phyloP scores from a whole-genome alignment of 2,888 invertebrate species.

The Nipponacmea schrenckii region DNA sequence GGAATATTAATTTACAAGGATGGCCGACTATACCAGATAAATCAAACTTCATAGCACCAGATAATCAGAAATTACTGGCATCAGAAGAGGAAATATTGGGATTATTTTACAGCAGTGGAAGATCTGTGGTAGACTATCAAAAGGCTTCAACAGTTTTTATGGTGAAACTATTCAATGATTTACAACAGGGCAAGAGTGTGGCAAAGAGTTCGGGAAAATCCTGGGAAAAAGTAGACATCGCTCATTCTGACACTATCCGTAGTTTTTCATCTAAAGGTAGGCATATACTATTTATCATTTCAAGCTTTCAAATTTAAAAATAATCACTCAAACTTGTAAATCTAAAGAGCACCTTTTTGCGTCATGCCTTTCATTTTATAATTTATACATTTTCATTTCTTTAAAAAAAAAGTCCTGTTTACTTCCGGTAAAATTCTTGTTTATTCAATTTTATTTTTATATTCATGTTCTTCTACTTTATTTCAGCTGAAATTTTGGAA shows the following conservation, averaged over 20 bases:
- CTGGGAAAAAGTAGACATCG: conserved; percentile 17
- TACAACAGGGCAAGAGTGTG: conserved; percentile 30
- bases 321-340: background rate
- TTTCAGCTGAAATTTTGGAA: background rate
- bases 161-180: conserved; percentile 49
- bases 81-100: conserved; percentile 19
- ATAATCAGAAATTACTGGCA: background rate
- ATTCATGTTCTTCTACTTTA: no score
- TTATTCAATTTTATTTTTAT: background rate
- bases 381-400: conserved; percentile 10
- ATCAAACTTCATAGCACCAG: background rate
- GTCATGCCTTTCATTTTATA: background rate
- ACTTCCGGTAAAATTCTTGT: background rate
- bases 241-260: conserved; percentile 50
- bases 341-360: background rate
- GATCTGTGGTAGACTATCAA: conserved; percentile 25
- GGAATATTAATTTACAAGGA: background rate
- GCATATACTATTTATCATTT: conserved; percentile 11
- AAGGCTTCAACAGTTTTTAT: conserved; percentile 67
- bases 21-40: background rate
- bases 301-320: no score
- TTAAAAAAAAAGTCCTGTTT: background rate
- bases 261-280: conserved; percentile 52
- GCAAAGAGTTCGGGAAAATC: conserved; percentile 1
- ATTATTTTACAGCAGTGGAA: conserved; percentile 34